Conservation (phyloP, 2,797 vertebrate genomes). For the Epinephelus malabaricus region DNA sequence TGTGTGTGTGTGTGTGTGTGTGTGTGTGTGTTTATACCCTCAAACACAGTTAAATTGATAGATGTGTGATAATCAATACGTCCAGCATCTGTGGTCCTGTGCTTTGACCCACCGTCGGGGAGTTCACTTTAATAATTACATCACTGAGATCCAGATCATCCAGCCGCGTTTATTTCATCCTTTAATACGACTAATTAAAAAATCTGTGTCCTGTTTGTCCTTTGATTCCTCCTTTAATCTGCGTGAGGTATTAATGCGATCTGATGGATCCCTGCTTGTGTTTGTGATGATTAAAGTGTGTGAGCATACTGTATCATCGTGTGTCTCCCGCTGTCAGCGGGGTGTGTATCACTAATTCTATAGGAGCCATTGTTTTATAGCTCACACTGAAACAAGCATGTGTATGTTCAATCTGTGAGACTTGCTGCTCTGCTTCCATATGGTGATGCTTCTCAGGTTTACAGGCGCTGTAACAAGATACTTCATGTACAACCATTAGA, state of each 20-base stretch:
- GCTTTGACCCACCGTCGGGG: conserved; percentile 24
- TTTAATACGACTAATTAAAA: conserved; percentile 73
- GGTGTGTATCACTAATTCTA: conserved; percentile 33
- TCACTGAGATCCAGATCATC: conserved; percentile 29
- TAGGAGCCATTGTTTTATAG: conserved; percentile 25
- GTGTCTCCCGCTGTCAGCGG: conserved; percentile 28
- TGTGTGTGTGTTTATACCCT: not conserved
- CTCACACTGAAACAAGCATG: conserved; percentile 21
- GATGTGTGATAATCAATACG: conserved; percentile 83
- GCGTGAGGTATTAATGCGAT: conserved; percentile 78
- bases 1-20: conserved; percentile 4
- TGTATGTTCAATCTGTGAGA: conserved; percentile 6
- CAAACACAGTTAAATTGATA: conserved; percentile 64
- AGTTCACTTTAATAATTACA: conserved; percentile 54
- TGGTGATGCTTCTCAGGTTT: conserved; percentile 8
- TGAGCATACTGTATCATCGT: conserved; percentile 29
- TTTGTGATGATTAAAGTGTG: conserved; percentile 74
- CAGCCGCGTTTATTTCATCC: conserved; percentile 43
- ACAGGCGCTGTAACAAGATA: not conserved
- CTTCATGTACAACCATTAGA: not conserved
- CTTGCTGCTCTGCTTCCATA: conserved; percentile 22
- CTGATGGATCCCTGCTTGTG: conserved; percentile 84
- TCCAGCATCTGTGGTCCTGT: conserved; percentile 69
- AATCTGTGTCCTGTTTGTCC: conserved; percentile 53
- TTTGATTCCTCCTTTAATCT: conserved; percentile 80